A percentile compares a stretch with the other conserved stretches of the same genome.
Conservation (phyloP, 2,888 invertebrate species). For the Axea sp. region DNA sequence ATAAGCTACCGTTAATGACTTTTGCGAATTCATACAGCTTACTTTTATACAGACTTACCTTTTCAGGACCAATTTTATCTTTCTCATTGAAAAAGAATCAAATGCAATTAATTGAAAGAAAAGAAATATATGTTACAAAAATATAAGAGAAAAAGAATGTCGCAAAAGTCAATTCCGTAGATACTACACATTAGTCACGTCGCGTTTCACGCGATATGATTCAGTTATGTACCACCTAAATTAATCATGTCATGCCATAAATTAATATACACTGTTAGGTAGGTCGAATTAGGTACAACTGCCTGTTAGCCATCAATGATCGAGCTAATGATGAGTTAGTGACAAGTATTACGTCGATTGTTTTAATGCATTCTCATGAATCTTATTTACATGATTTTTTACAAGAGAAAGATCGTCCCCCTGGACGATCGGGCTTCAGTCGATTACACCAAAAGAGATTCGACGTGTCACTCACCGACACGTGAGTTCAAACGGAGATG, state of each 20-base stretch:
- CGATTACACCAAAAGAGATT: background rate
- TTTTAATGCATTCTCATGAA: constrained; percentile 26
- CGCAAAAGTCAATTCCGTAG: constrained; percentile 54
- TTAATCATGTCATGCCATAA: constrained; percentile 55
- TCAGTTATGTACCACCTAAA: constrained; percentile 40
- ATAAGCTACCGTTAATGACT: constrained; percentile 57
- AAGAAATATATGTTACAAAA: constrained; percentile 1
- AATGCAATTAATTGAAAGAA: no score
- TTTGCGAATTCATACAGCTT: constrained; percentile 39
- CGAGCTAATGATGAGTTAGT: constrained; percentile 61
- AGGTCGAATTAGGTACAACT: constrained; percentile 49
- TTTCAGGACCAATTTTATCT: background rate
- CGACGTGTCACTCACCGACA: no score
- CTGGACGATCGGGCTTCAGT: background rate
- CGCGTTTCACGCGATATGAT: constrained; percentile 31
- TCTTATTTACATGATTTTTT: constrained; percentile 7
- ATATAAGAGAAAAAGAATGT: background rate
- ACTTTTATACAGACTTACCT: constrained; percentile 23
- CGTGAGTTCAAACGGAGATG: no score
- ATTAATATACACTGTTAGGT: constrained; percentile 57
- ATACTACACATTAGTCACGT: constrained; percentile 54
- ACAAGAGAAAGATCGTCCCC: constrained; percentile 6
- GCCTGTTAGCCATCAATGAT: constrained; percentile 58
- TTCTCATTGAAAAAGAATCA: no score
- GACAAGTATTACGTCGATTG: constrained; percentile 54